These are phyloP conservation scores for Epistrophella euchroma DNA, from an alignment of 2,888 invertebrate genomes.

Conservation along the genomic window DNA sequence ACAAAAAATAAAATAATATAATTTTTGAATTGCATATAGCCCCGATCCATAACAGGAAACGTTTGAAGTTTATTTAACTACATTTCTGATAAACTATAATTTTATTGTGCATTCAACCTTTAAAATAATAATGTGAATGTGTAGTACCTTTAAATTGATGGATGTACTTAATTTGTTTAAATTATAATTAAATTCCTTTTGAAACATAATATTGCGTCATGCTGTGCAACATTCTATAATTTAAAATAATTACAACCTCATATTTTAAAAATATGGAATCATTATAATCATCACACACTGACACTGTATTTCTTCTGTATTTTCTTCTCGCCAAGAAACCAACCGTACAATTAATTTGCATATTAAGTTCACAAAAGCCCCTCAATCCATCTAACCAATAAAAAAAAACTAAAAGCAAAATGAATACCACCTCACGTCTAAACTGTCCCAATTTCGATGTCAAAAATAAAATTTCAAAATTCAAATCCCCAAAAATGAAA, in stretches of 20 bases:
- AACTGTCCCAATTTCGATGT: conserved; percentile 63
- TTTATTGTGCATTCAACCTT: neutral
- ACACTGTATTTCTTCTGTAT: neutral
- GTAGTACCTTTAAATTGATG: neutral
- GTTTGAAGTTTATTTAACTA: no score
- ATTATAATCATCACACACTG: neutral
- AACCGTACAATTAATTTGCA: conserved; percentile 32
- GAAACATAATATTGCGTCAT: conserved; percentile 53
- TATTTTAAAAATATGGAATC: conserved; percentile 36
- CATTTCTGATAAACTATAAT: no score
- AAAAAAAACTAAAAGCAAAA: conserved; percentile 19
- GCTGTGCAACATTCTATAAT: conserved; percentile 25
- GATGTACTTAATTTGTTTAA: neutral
- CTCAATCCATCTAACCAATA: conserved; percentile 5
- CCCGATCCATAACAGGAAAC: no score
- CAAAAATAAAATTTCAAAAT: conserved; percentile 70
- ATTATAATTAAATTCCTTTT: conserved; percentile 21
- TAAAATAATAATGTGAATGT: neutral
- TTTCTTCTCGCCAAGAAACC: neutral
- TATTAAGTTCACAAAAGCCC: conserved; percentile 17
- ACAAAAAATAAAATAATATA: no score
- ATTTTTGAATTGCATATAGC: no score
- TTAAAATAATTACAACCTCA: conserved; percentile 40
- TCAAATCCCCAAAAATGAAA: conserved; percentile 39
- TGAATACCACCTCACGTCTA: conserved; percentile 12